Percentiles rank a stretch among this genome's conserved stretches.
phyloP scores from a whole-genome alignment of 2,797 vertebrate species.

The Gallirallus australis region DNA sequence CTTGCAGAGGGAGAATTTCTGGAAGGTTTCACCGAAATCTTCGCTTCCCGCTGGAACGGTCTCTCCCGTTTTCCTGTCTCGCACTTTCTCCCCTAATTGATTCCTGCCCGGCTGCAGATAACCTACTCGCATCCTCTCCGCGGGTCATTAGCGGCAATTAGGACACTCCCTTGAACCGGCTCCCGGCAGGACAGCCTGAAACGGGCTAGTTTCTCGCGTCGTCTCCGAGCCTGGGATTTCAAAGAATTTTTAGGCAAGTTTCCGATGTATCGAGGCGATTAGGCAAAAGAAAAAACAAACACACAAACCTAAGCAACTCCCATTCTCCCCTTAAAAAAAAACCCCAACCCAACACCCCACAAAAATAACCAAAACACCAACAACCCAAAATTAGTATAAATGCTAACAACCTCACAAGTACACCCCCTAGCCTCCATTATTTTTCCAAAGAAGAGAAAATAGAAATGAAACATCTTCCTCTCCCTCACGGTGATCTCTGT shows the following conservation, averaged over 20 bases:
- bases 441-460: background rate
- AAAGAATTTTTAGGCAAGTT: background rate
- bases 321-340: too few species aligned
- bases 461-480: background rate
- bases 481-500: too few species aligned
- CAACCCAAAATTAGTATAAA: background rate
- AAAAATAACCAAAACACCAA: background rate
- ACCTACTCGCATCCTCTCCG: background rate
- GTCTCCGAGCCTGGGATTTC: background rate
- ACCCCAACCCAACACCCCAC: too few species aligned
- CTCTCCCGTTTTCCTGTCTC: background rate
- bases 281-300: background rate
- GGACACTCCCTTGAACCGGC: background rate
- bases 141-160: constrained; percentile 36
- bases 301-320: too few species aligned
- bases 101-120: constrained; percentile 27
- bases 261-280: background rate
- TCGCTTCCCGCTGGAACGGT: background rate
- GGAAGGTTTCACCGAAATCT: background rate
- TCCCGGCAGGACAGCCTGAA: background rate
- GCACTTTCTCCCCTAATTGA: constrained; percentile 2
- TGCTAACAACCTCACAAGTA: background rate
- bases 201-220: background rate
- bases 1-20: background rate
- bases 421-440: fast-evolving